Evolutionary conservation across 1,140 invertebrate genomes (phyloP).

Genomic region (Pantala flavescens): DNA sequence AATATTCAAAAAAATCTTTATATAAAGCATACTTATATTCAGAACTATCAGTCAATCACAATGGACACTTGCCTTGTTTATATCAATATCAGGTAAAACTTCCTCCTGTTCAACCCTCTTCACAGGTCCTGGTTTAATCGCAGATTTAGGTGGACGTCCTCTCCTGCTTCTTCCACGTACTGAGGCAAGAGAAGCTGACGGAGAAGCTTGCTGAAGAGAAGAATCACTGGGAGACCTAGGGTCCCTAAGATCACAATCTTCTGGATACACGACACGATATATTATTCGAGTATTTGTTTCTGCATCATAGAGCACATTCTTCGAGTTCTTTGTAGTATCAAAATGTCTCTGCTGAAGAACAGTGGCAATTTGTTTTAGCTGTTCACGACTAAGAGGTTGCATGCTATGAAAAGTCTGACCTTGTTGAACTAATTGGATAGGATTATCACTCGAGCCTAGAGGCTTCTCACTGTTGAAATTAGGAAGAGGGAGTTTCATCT

Average conservation of each 20-base stretch:
- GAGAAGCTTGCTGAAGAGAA: background rate
- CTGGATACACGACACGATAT: constrained; percentile 41
- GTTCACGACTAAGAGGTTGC: constrained; percentile 45
- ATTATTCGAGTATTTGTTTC: constrained; percentile 47
- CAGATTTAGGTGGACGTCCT: background rate
- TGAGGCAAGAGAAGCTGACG: background rate
- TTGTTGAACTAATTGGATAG: constrained; percentile 53
- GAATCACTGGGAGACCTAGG: background rate
- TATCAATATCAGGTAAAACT: background rate
- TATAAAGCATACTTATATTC: too few species aligned
- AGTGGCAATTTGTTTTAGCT: constrained; percentile 50
- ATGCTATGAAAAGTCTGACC: constrained; percentile 41
- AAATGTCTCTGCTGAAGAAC: constrained; percentile 43
- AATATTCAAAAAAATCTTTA: too few species aligned
- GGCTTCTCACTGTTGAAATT: constrained; percentile 26
- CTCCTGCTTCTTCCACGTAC: background rate
- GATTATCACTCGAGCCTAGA: constrained; percentile 48
- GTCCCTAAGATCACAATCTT: constrained; percentile 23
- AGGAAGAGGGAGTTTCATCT: background rate
- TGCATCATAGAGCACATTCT: constrained; percentile 44
- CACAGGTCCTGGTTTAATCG: background rate
- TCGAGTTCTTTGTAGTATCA: constrained; percentile 32
- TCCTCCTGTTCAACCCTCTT: background rate
- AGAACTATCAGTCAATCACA: too few species aligned
- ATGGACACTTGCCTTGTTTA: background rate